phyloP scores from a whole-genome alignment of 64 coral and sea anemone species.

The Montipora cactus region DNA sequence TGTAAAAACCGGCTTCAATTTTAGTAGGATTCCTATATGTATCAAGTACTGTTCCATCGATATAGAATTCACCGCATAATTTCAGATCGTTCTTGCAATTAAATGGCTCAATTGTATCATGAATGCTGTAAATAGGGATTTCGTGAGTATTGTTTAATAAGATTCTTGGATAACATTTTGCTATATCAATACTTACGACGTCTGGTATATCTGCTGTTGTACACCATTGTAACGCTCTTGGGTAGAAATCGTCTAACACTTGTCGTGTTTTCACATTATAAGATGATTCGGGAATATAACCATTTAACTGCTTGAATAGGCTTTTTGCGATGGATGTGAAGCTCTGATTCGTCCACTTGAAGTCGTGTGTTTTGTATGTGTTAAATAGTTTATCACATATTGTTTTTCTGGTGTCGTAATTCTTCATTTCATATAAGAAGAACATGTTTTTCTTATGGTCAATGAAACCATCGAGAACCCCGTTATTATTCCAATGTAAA shows the following conservation, averaged over 20 bases:
- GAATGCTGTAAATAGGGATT: neutral
- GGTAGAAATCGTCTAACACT: constrained; percentile 12
- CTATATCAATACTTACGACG: neutral
- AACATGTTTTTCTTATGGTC: constrained; percentile 24
- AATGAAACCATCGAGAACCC: neutral
- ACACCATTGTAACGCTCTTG: constrained; percentile 12
- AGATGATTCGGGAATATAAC: neutral
- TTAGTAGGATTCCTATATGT: neutral
- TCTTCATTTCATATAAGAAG: constrained; percentile 18
- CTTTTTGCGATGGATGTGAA: neutral
- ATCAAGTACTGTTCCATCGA: neutral
- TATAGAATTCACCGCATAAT: constrained; percentile 17
- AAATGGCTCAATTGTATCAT: neutral
- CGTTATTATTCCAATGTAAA: constrained; percentile 37
- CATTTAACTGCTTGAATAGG: neutral
- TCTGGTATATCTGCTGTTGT: neutral
- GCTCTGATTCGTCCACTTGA: neutral
- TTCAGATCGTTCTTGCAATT: neutral
- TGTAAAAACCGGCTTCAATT: neutral
- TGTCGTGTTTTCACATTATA: neutral
- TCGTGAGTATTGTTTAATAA: neutral
- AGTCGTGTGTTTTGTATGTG: neutral
- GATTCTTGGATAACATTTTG: neutral
- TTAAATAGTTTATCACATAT: neutral
- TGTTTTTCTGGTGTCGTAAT: neutral